phyloP scores from a whole-genome alignment of 1,140 invertebrate species.

The Octopus bimaculoides region DNA sequence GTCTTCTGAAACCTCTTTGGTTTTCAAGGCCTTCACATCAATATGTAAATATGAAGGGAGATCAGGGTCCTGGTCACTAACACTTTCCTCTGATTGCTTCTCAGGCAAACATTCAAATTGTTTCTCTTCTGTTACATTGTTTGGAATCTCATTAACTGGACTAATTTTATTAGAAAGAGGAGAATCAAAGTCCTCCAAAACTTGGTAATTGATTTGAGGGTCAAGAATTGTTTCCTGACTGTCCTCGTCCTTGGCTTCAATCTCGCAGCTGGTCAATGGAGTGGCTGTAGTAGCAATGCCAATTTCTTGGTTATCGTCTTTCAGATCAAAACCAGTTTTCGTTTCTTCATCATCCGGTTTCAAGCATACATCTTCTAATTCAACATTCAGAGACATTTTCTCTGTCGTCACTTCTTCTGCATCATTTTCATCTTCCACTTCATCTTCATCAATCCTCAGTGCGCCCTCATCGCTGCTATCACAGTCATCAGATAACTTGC shows the following conservation, averaged over 20 bases:
- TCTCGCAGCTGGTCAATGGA: background rate
- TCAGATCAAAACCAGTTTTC: background rate
- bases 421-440: background rate
- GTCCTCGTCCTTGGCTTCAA: conserved; percentile 8
- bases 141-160: background rate
- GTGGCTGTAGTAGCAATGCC: background rate
- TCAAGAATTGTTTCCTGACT: conserved; percentile 9
- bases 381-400: background rate
- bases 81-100: background rate
- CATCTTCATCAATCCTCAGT: conserved; percentile 1
- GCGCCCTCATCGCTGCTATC: background rate
- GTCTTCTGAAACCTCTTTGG: background rate
- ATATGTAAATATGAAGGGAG: background rate
- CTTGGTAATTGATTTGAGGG: background rate
- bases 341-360: background rate
- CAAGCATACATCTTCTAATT: background rate
- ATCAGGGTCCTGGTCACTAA: background rate
- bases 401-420: background rate
- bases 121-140: background rate
- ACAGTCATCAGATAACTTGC: background rate
- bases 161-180: background rate
- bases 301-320: background rate
- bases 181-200: background rate
- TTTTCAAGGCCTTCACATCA: background rate
- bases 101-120: background rate